A percentile compares a stretch with the other conserved stretches of the same genome.
phyloP scores from a whole-genome alignment of 2,797 vertebrate genomes.

The Gobionotothen gibberifrons region DNA sequence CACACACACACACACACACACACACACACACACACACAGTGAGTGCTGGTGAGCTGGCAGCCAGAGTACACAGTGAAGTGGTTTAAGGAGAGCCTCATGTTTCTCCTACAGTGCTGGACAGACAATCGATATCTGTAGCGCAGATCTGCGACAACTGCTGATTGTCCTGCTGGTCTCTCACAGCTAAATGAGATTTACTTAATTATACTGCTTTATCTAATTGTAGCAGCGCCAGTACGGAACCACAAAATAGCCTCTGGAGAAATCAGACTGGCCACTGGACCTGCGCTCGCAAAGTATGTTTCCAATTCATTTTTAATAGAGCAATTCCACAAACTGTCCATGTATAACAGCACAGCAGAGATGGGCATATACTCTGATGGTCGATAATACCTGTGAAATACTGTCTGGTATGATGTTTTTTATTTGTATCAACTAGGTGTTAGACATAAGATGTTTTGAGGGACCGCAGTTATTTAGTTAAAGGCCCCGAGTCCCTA shows the following conservation, averaged over 20 bases:
- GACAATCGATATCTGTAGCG: constrained; percentile 61
- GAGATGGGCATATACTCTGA: not conserved
- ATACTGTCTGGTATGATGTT: not conserved
- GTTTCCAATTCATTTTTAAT: constrained; percentile 47
- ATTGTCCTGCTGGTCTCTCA: constrained; percentile 51
- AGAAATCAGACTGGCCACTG: constrained; percentile 39
- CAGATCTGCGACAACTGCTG: constrained; percentile 62
- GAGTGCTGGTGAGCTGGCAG: constrained; percentile 3
- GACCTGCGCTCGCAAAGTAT: constrained; percentile 19
- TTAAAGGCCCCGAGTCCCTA: not conserved
- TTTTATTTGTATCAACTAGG: not conserved
- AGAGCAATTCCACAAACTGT: constrained; percentile 28
- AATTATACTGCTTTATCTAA: constrained; percentile 65
- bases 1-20: constrained; percentile 10
- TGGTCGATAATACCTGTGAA: not conserved
- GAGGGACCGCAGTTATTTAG: not conserved
- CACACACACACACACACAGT: not conserved
- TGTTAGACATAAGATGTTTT: not conserved
- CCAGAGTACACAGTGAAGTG: constrained; percentile 27
- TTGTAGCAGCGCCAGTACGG: constrained; percentile 34
- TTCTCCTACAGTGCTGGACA: constrained; percentile 55
- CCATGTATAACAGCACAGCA: constrained; percentile 13
- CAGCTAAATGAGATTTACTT: constrained; percentile 70
- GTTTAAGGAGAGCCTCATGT: constrained; percentile 55
- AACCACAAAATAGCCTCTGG: constrained; percentile 52